Base-by-base conservation (phyloP, 2,797 vertebrate genomes). In the Pseudomugil gertrudae region DNA sequence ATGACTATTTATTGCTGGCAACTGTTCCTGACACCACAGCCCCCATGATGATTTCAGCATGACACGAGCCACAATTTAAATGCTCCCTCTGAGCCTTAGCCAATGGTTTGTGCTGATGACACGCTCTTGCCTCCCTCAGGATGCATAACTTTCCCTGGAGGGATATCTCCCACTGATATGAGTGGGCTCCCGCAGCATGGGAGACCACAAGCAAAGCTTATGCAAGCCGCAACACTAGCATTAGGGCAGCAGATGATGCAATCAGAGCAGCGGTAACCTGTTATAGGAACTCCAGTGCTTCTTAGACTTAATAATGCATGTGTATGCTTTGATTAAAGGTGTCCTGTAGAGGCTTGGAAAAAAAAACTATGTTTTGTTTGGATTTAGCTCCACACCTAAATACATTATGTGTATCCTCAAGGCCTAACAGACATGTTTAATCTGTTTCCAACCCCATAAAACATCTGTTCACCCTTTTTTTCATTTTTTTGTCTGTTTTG, bases 161-260 rank as follows among this genome's bases (percentile, higher is more conserved):
- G 84, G 81, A 78, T 64, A 68, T 81, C 87, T 83, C 81, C 83
- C 87, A 84, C 90, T 83, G 83, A 83, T 74, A 66, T 62, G 84
- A 88, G 80, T 84, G 81, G 84, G 87, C 63, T 84, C 62, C 60
- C 54, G 69, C 76, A 74, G 60, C 58, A 76, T 79, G 71, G 29
- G 72, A 78, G 72, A 57, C 68, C 64, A 45, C 56, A 73, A 62
- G 80, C 68, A 35, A 53, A 74, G 50, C 59, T 79, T 84, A 83
- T 57, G 70, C 63, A 81, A 87, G 53, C 63, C 48, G 21, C 59
- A 45, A 60, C 77, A 77, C 53, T 60, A 66, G 74, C 76, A 40
- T 32, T 35, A 58, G 24, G 58, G 38, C 60, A 38, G 23, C 52
- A 75, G 38, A 84, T 78, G 74, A 85, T 65, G 63, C 32, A 72